phyloP scores from a whole-genome alignment of 2,888 invertebrate species.

The Cheiracanthium punctorium region DNA sequence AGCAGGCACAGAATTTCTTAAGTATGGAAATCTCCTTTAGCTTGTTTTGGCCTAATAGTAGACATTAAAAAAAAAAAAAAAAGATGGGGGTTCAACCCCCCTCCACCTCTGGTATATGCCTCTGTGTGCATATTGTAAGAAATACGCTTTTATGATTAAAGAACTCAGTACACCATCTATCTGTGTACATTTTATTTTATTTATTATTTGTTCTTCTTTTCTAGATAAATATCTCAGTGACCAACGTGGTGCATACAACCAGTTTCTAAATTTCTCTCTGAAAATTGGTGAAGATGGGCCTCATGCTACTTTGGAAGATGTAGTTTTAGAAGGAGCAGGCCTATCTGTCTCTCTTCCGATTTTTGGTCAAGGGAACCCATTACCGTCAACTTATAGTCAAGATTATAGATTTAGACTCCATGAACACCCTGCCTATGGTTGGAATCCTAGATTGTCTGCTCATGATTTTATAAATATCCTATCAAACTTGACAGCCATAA shows the following conservation, averaged over 20 bases:
- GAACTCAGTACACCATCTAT: no score
- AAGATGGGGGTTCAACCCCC: no score
- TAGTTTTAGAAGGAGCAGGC: conserved; percentile 91
- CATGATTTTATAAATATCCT: conserved; percentile 93
- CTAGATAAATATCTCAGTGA: conserved; percentile 90
- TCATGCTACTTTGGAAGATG: conserved; percentile 88
- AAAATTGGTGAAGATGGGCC: conserved; percentile 88
- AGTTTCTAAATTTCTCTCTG: conserved; percentile 90
- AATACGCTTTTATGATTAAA: no score
- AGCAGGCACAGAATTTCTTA: no score
- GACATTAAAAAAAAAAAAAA: no score
- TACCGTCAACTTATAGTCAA: conserved; percentile 86
- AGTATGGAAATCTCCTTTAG: no score
- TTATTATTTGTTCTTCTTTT: conserved; percentile 65
- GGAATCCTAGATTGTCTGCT: conserved; percentile 92
- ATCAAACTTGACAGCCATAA: conserved; percentile 94
- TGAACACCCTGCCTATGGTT: conserved; percentile 92
- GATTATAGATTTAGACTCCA: conserved; percentile 90
- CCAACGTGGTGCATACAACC: conserved; percentile 95
- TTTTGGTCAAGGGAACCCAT: conserved; percentile 91
- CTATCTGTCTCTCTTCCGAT: conserved; percentile 89
- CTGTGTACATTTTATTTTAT: neutral
- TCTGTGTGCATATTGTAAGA: no score
- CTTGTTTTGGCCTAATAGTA: no score
- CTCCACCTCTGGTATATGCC: no score